Percentiles rank a stretch among this genome's conserved stretches.
phyloP scores from a whole-genome alignment of 64 coral and sea anemone genomes.

The Montipora foliosa region DNA sequence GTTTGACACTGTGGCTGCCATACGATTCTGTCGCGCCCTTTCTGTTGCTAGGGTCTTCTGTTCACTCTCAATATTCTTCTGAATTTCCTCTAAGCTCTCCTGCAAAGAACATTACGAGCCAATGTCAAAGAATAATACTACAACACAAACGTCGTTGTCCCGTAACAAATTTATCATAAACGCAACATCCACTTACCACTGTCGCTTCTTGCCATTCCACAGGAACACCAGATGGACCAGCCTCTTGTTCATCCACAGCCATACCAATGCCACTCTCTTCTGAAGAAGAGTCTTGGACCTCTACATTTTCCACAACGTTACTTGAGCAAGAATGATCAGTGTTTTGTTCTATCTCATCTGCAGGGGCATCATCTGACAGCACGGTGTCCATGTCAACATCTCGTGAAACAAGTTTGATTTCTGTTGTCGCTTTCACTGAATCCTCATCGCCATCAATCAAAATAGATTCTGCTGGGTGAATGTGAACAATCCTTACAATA shows the following conservation, averaged over 20 bases:
- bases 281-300: background rate
- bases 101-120: conserved; percentile 8
- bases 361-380: background rate
- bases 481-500: background rate
- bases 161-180: background rate
- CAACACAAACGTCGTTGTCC: background rate
- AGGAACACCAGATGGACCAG: conserved; percentile 37
- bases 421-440: background rate
- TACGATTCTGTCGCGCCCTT: conserved; percentile 75
- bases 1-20: conserved; percentile 87
- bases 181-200: conserved; percentile 2
- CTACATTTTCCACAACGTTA: background rate
- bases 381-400: background rate
- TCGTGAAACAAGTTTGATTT: background rate
- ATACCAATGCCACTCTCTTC: background rate
- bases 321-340: background rate
- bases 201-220: conserved; percentile 45
- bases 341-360: background rate
- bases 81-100: conserved; percentile 87
- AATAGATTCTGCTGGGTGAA: background rate
- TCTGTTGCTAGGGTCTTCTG: conserved; percentile 79
- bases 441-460: background rate
- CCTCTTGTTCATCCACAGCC: conserved; percentile 28
- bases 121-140: background rate
- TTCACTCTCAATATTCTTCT: conserved; percentile 72